Percentiles rank a stretch among this genome's conserved stretches.
These are phyloP conservation scores for Lepidotrigona ventralis DNA, from an alignment of 1,140 invertebrate species.

Conservation along the genomic window DNA sequence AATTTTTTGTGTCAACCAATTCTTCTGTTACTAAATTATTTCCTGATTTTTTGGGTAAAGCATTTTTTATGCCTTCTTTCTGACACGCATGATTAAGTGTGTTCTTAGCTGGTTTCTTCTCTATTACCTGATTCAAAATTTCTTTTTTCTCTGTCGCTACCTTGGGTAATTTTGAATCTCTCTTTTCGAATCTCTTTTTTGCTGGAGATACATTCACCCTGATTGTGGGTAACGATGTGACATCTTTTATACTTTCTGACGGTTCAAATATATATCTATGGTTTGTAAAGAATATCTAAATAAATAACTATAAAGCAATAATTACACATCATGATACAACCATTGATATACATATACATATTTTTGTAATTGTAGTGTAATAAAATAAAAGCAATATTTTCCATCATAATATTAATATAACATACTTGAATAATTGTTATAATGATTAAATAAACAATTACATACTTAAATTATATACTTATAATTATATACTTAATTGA, in stretches of 20 bases:
- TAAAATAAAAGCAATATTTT: not conserved
- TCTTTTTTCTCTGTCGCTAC: slow-evolving; percentile 6
- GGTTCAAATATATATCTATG: slow-evolving; percentile 65
- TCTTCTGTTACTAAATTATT: not conserved
- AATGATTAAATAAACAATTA: too few relatives aligned
- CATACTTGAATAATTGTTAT: not conserved
- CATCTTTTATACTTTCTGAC: slow-evolving; percentile 53
- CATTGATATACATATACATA: not conserved
- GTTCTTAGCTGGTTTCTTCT: slow-evolving; percentile 29
- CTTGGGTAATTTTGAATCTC: not conserved
- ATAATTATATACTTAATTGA: too few relatives aligned
- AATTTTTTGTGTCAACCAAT: slow-evolving; percentile 21
- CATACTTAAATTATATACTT: too few relatives aligned
- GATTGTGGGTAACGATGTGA: slow-evolving; percentile 63
- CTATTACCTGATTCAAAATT: not conserved
- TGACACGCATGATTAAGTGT: not conserved
- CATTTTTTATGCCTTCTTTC: not conserved
- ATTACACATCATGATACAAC: not conserved
- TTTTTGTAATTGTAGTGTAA: not conserved
- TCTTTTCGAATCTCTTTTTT: slow-evolving; percentile 39
- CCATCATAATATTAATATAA: not conserved
- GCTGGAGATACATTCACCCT: slow-evolving; percentile 64
- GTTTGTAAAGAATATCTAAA: slow-evolving; percentile 7
- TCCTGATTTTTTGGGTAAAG: slow-evolving; percentile 5
- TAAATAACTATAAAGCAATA: not conserved